phyloP scores from a whole-genome alignment of 1,140 invertebrate species.

The Diprion similis region DNA sequence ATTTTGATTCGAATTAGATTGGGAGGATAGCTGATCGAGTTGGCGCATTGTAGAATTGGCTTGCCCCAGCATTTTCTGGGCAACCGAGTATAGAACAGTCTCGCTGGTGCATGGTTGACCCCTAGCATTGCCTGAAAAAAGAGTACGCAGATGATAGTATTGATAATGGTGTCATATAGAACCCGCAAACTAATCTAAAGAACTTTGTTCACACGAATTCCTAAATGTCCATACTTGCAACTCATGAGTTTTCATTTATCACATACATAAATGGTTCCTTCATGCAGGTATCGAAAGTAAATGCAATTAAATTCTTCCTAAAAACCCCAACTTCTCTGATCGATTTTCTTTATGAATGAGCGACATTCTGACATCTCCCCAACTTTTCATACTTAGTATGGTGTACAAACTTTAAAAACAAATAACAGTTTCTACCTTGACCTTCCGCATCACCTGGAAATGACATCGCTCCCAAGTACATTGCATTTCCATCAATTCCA shows the following conservation, averaged over 20 bases:
- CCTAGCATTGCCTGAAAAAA: not conserved
- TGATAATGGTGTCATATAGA: not conserved
- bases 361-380: too few relatives aligned
- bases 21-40: slow-evolving; percentile 43
- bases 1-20: slow-evolving; percentile 8
- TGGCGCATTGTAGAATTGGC: slow-evolving; percentile 41
- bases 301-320: too few relatives aligned
- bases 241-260: too few relatives aligned
- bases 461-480: slow-evolving; percentile 72
- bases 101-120: not conserved
- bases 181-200: not conserved
- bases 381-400: too few relatives aligned
- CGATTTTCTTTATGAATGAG: too few relatives aligned
- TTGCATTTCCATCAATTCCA: slow-evolving; percentile 60
- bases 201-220: too few relatives aligned
- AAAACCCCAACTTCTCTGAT: too few relatives aligned
- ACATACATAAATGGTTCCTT: too few relatives aligned
- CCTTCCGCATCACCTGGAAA: slow-evolving; percentile 66
- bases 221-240: too few relatives aligned
- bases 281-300: too few relatives aligned
- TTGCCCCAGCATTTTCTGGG: slow-evolving; percentile 43
- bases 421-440: slow-evolving; percentile 46
- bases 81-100: not conserved
- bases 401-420: slow-evolving; percentile 4
- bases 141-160: not conserved